Evolutionary conservation across 1,140 invertebrate genomes (phyloP), one percentile per base, ranked within the genome.

Genomic region (Drosophila virilis): DNA sequence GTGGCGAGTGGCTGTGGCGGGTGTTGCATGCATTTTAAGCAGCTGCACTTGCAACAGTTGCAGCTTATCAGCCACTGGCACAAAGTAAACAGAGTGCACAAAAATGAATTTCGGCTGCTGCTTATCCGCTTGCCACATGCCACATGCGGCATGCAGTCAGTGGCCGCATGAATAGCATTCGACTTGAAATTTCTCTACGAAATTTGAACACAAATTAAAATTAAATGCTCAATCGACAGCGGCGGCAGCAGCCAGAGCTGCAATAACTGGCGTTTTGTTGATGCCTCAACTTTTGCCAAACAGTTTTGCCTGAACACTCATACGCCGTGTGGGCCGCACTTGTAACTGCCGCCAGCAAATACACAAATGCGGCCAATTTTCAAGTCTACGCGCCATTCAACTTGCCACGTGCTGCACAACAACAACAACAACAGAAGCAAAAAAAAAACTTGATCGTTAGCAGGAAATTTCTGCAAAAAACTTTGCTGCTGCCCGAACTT

Each of bases 341-440:
- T 28, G 59, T 48, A 50, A 15, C 40, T 33, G 65, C 65, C 35
- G 59, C 33, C 62, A 35, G 50, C 57, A 61, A 69, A 61, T 61
- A 65, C 64, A 79, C 80, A 78, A 83, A 83, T 83, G 65, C 72
- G 57, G 80, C 76, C 80, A 83, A 83, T 83, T 83, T 78, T 78
- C 76, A 46, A 78, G 66, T 61, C 72, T 59, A 54, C 8, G 57
- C 57, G 17, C 57, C 28, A 46, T 59, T 46, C 57, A 55, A 33
- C 28, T 52, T 61, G 57, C 57, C 50, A 43, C 57, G 64, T 67
- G 55, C 54, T 66, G 61, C 43, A 51, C 35, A 33, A n/a, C 37
- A 45, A 33, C 10, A 43, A 35, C 40, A 46, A 13, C 52, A 33
- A 45, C 9, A 59, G 33, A 12, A 13, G 7, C 7, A 37, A 43